Conservation (phyloP, 2,888 invertebrate genomes). For the Melangyna quadrimaculata region DNA sequence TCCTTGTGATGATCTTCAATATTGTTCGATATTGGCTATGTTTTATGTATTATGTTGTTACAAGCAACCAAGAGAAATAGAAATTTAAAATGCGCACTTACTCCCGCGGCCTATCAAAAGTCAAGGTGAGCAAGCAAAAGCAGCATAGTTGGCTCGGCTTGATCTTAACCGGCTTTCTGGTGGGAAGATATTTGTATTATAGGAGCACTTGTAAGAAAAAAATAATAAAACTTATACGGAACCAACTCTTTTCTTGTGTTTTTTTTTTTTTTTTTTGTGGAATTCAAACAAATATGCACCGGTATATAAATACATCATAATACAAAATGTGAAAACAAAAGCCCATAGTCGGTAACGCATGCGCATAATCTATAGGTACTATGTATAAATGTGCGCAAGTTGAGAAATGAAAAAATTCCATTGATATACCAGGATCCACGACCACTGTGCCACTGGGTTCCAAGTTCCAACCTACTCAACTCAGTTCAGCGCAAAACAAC, state of each 20-base stretch:
- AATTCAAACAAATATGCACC: constrained; percentile 32
- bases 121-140: constrained; percentile 59
- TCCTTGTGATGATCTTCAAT: background rate
- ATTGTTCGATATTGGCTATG: constrained; percentile 4
- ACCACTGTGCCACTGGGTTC: constrained; percentile 66
- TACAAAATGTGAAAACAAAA: constrained; percentile 51
- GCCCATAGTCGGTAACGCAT: constrained; percentile 50
- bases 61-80: constrained; percentile 3
- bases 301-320: constrained; percentile 18
- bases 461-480: constrained; percentile 63
- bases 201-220: background rate
- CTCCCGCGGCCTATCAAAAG: constrained; percentile 51
- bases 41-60: too few species aligned
- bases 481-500: constrained; percentile 57
- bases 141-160: background rate
- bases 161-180: constrained; percentile 15
- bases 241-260: background rate
- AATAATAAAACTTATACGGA: background rate
- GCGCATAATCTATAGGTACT: constrained; percentile 59
- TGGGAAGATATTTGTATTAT: constrained; percentile 38
- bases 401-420: constrained; percentile 65
- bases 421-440: constrained; percentile 47
- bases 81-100: constrained; percentile 31
- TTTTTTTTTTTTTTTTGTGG: constrained; percentile 6
- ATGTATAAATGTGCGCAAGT: constrained; percentile 17